Evolutionary conservation across 2,888 invertebrate genomes (phyloP).

Genomic region (Leptothorax acervorum): DNA sequence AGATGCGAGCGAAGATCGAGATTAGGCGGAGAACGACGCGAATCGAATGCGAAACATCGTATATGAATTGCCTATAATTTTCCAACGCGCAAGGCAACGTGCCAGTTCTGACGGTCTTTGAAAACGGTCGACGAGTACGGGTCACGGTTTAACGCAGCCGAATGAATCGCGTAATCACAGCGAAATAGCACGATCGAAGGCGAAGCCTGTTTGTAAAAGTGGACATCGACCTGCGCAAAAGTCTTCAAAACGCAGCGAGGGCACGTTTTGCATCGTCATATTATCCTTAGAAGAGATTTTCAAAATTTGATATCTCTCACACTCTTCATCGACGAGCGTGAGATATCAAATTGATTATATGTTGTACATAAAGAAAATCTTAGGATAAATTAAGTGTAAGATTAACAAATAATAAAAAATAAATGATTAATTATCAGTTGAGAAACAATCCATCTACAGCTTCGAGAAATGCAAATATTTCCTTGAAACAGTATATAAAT

Average conservation of each 20-base stretch:
- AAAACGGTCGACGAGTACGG: constrained; percentile 33
- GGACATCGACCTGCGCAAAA: not conserved
- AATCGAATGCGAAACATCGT: constrained; percentile 50
- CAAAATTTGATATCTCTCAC: not conserved
- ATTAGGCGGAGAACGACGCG: constrained; percentile 63
- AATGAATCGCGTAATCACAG: constrained; percentile 75
- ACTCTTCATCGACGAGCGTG: not conserved
- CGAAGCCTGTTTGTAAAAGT: not conserved
- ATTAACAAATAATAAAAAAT: not conserved
- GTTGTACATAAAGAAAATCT: not conserved
- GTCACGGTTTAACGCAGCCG: constrained; percentile 72
- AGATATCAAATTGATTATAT: not conserved
- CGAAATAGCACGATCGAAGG: constrained; percentile 30
- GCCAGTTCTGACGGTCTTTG: constrained; percentile 28
- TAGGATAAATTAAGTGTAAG: not conserved
- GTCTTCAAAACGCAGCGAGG: not conserved
- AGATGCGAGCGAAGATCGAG: not conserved
- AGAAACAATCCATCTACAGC: not conserved
- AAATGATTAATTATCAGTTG: not conserved
- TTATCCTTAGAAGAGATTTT: not conserved
- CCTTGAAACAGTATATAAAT: not conserved
- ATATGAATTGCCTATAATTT: constrained; percentile 60
- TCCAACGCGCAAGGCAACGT: constrained; percentile 38
- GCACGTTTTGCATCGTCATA: not conserved
- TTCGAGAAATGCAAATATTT: not conserved